Evolutionary conservation across 2,888 invertebrate species (phyloP).

Genomic region (Campoletis raptor): DNA sequence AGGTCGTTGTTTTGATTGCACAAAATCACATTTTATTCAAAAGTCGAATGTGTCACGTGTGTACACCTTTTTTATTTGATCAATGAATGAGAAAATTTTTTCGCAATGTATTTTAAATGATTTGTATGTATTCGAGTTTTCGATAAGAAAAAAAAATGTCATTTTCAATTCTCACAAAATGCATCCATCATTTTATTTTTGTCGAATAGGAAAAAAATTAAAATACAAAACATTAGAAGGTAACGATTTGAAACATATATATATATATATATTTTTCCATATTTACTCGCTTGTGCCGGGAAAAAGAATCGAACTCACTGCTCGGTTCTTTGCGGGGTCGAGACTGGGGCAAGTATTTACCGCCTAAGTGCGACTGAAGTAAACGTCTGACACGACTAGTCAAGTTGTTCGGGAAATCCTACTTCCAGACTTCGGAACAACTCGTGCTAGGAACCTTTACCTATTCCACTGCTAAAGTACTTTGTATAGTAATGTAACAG

Average conservation of each 20-base stretch:
- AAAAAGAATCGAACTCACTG: constrained; percentile 6
- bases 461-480: constrained; percentile 41
- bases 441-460: constrained; percentile 5
- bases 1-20: constrained; percentile 59
- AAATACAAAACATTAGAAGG: background rate
- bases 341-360: background rate
- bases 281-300: background rate
- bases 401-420: constrained; percentile 53
- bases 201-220: too few species aligned
- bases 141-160: too few species aligned
- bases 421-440: constrained; percentile 1
- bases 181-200: too few species aligned
- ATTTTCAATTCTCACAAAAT: too few species aligned
- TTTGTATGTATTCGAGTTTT: background rate
- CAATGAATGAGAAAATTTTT: background rate
- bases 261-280: too few species aligned
- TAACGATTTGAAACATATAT: background rate
- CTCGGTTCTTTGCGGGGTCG: background rate
- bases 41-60: background rate
- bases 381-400: constrained; percentile 35
- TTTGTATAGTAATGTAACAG: constrained; percentile 21
- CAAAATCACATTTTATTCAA: background rate
- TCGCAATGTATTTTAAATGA: background rate
- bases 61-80: background rate
- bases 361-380: constrained; percentile 32